A percentile compares a stretch with the other conserved stretches of the same genome.
Conservation (phyloP, 2,888 invertebrate genomes). For the Dromius quadrimaculatus region DNA sequence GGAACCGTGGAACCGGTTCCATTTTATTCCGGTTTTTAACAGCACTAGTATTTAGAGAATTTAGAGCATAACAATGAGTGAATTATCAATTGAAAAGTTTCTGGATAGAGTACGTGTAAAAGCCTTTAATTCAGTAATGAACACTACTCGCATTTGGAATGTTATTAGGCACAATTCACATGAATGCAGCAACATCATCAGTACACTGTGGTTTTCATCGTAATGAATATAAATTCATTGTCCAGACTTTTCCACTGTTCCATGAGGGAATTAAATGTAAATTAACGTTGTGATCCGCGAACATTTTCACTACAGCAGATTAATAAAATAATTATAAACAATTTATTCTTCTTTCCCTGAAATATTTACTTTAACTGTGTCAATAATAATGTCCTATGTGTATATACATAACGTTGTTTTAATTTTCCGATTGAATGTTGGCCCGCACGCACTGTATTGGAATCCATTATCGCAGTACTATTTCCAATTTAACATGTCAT, state of each 20-base stretch:
- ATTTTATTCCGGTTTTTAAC: no score
- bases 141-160: constrained; percentile 23
- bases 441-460: neutral
- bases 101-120: constrained; percentile 2
- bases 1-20: no score
- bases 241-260: constrained; percentile 7
- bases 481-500: constrained; percentile 50
- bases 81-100: neutral
- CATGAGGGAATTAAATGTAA: constrained; percentile 6
- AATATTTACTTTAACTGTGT: constrained; percentile 28
- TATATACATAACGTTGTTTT: no score
- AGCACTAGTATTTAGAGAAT: no score
- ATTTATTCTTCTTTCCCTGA: constrained; percentile 39
- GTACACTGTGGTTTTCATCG: neutral
- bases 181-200: neutral
- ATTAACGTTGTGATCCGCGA: constrained; percentile 27
- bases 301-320: constrained; percentile 8
- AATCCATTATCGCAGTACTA: constrained; percentile 46
- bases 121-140: constrained; percentile 20
- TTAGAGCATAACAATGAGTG: neutral
- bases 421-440: constrained; percentile 25
- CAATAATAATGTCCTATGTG: constrained; percentile 25
- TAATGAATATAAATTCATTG: constrained; percentile 32
- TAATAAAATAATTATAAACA: constrained; percentile 37
- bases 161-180: constrained; percentile 7